Evolutionary conservation across 92 coral and sea anemone species (phyloP).

Genomic region (Montipora capitata): DNA sequence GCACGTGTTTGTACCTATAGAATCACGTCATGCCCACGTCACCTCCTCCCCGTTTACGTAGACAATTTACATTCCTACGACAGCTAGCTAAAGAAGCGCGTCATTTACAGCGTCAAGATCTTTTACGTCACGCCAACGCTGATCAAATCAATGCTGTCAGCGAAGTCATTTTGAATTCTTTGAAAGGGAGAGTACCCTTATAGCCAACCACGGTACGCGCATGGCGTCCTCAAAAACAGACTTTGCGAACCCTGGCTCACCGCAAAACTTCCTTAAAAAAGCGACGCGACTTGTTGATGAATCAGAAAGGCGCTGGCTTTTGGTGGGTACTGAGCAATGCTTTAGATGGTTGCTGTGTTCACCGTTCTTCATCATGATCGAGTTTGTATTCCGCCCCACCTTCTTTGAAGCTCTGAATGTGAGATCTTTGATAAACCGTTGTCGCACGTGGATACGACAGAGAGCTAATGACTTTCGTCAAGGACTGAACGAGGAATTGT

Average conservation of each 20-base stretch:
- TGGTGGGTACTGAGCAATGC: neutral
- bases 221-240: neutral
- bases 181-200: neutral
- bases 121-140: neutral
- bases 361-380: neutral
- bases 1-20: neutral
- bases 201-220: neutral
- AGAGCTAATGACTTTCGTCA: neutral
- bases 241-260: neutral
- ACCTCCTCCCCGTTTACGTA: neutral
- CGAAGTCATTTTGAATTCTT: neutral
- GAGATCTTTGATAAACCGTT: neutral
- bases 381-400: neutral
- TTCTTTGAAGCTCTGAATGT: neutral
- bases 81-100: neutral
- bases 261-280: neutral
- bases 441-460: neutral
- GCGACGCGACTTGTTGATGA: neutral
- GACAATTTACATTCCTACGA: neutral
- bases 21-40: too few species aligned
- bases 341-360: neutral
- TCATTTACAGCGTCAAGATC: neutral
- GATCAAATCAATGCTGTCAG: neutral
- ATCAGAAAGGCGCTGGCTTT: neutral
- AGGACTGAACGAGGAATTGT: too few species aligned